A percentile compares a stretch with the other conserved stretches of the same genome.
These are phyloP conservation scores for Choristoneura fumiferana DNA, from an alignment of 1,140 invertebrate genomes.

Conservation along the genomic window DNA sequence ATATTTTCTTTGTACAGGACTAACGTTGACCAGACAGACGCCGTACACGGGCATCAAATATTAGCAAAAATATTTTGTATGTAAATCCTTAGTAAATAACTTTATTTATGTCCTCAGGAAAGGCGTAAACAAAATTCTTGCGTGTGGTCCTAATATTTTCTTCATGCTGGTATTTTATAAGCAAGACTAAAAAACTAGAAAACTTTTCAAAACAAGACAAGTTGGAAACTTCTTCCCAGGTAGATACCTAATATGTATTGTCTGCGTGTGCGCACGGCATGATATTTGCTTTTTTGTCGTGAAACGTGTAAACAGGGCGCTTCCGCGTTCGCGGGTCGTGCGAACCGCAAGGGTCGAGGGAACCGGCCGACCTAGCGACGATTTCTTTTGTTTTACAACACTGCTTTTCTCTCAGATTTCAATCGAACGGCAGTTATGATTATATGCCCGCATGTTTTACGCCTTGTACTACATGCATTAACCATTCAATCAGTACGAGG, in stretches of 20 bases:
- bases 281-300: slow-evolving; percentile 32
- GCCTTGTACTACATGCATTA: no score
- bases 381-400: slow-evolving; percentile 61
- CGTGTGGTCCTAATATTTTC: no score
- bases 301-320: slow-evolving; percentile 37
- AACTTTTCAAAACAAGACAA: slow-evolving; percentile 5
- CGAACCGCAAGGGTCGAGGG: slow-evolving; percentile 55
- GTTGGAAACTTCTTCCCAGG: slow-evolving; percentile 15
- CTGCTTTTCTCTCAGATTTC: slow-evolving; percentile 33
- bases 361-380: slow-evolving; percentile 52
- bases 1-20: no score
- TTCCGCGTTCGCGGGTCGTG: slow-evolving; percentile 55
- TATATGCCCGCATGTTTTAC: slow-evolving; percentile 8
- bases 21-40: no score
- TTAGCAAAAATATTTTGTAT: no score
- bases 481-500: no score
- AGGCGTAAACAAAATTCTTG: no score
- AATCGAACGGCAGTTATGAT: slow-evolving; percentile 1
- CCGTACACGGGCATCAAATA: no score
- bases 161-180: no score
- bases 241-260: slow-evolving; percentile 25
- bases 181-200: no score
- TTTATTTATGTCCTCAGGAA: no score
- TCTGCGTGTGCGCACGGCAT: slow-evolving; percentile 29
- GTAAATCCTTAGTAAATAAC: no score